Percentiles rank a stretch among this genome's conserved stretches.
phyloP scores from a whole-genome alignment of 2,888 invertebrate genomes.

The Lochmaea capreae region DNA sequence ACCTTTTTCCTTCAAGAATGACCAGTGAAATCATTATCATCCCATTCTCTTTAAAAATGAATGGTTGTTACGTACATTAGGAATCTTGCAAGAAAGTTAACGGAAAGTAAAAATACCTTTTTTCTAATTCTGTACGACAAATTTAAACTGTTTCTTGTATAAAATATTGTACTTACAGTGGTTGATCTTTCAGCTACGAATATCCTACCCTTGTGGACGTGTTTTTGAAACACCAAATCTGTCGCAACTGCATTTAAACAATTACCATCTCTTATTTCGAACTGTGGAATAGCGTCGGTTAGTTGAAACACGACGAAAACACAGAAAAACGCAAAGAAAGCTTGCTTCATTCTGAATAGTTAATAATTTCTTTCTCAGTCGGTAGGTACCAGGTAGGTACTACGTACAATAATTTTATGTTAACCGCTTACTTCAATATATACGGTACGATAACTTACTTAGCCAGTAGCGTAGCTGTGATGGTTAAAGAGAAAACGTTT shows the following conservation, averaged over 20 bases:
- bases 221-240: constrained; percentile 35
- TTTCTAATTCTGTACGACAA: no score
- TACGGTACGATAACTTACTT: background rate
- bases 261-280: constrained; percentile 35
- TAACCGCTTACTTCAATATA: background rate
- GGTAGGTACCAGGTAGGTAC: no score
- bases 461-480: no score
- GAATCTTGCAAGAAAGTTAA: no score
- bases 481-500: no score
- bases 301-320: constrained; percentile 8
- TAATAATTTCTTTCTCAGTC: no score
- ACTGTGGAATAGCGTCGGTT: constrained; percentile 18
- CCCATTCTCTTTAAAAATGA: no score
- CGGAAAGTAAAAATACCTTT: no score
- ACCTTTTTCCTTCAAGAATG: no score
- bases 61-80: no score
- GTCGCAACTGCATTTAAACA: constrained; percentile 20
- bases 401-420: background rate
- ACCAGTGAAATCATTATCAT: no score
- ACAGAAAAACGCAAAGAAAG: background rate
- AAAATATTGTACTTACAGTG: constrained; percentile 21
- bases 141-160: no score
- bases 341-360: background rate
- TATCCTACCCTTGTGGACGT: constrained; percentile 31
- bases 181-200: constrained; percentile 26